Conservation (phyloP, 2,113 vertebrate species). For the Theristicus caerulescens region DNA sequence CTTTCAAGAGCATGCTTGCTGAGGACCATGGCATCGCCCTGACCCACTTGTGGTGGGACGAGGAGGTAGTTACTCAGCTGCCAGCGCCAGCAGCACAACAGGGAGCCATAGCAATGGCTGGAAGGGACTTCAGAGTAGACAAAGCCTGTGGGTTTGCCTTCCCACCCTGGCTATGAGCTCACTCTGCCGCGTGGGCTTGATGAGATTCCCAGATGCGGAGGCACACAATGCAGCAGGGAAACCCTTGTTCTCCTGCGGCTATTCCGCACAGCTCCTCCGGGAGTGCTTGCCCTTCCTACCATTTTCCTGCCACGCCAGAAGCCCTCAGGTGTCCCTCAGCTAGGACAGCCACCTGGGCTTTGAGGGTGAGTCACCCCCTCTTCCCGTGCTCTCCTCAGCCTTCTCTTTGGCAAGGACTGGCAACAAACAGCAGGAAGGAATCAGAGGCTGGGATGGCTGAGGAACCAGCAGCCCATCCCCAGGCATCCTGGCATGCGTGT, state of each 20-base stretch:
- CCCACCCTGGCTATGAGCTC: constrained; percentile 48
- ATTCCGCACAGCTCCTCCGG: neutral
- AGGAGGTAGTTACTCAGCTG: neutral
- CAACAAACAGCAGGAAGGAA: constrained; percentile 42
- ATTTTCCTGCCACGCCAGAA: constrained; percentile 38
- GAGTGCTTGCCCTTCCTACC: constrained; percentile 2
- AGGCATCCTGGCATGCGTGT: neutral
- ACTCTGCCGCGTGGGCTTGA: neutral
- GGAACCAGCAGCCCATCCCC: neutral
- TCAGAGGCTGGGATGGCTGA: neutral
- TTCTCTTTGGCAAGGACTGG: constrained; percentile 11
- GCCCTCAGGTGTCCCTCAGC: constrained; percentile 52
- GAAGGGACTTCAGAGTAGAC: neutral
- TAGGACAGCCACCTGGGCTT: constrained; percentile 59
- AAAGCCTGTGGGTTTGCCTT: constrained; percentile 5
- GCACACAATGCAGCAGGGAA: constrained; percentile 67
- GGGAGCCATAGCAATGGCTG: neutral
- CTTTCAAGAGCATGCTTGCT: neutral
- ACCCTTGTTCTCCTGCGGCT: constrained; percentile 33
- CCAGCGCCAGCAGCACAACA: neutral
- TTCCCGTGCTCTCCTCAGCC: constrained; percentile 1
- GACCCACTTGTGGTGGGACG: neutral
- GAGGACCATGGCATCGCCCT: neutral
- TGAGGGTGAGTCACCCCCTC: constrained; percentile 46
- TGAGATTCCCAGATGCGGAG: constrained; percentile 55